A percentile compares a stretch with the other conserved stretches of the same genome.
These are phyloP conservation scores for Catharus minimus DNA, from an alignment of 2,113 vertebrate genomes.

Conservation along the genomic window DNA sequence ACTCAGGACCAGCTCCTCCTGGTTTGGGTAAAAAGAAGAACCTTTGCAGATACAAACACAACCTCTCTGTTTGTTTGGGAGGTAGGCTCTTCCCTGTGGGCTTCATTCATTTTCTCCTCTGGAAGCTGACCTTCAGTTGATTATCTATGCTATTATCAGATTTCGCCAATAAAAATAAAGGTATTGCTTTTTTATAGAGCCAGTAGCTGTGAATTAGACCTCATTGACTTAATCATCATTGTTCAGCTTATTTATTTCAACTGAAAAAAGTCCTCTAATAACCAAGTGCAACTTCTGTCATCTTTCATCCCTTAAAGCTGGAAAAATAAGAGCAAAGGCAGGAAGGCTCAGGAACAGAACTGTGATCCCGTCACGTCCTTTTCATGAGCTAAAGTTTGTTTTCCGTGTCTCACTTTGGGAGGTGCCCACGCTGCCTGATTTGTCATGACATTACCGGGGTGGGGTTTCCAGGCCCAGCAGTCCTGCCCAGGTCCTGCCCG, in stretches of 20 bases:
- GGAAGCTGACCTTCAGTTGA: neutral
- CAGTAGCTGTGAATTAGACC: neutral
- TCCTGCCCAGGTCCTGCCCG: conserved; percentile 37
- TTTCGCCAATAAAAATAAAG: neutral
- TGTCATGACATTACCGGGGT: conserved; percentile 49
- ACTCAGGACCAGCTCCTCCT: neutral
- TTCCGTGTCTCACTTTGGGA: conserved; percentile 20
- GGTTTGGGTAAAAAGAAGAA: neutral
- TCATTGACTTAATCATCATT: neutral
- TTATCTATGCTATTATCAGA: neutral
- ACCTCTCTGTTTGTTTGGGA: neutral
- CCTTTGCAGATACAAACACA: neutral
- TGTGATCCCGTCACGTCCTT: neutral
- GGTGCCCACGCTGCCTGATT: conserved; percentile 19
- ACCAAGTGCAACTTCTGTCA: neutral
- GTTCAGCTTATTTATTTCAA: neutral
- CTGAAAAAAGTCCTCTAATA: neutral
- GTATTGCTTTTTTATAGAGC: neutral
- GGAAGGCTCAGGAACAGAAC: neutral
- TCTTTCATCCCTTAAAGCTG: neutral
- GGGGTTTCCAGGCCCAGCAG: conserved; percentile 26
- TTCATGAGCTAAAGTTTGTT: conserved; percentile 12
- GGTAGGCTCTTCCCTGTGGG: neutral
- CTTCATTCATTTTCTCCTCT: neutral
- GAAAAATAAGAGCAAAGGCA: neutral